Evolutionary conservation across 2,797 vertebrate species (phyloP).

Genomic region (Acestrorhynchus altus): DNA sequence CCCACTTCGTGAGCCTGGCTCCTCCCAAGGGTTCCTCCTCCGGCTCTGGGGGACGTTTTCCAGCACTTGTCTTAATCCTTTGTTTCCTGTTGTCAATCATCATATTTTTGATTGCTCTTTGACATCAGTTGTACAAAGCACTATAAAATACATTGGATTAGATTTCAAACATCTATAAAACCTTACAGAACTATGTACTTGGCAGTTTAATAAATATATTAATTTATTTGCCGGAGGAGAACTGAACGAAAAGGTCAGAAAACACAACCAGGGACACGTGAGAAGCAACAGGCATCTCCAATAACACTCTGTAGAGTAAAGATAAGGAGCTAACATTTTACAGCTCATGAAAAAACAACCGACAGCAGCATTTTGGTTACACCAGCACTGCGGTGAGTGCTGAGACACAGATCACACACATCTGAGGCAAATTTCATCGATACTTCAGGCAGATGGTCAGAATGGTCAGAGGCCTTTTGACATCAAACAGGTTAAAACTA

Average conservation of each 20-base stretch:
- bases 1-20: too few relatives aligned
- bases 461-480: constrained; percentile 12
- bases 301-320: background rate
- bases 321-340: background rate
- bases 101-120: too few relatives aligned
- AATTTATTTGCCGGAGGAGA: background rate
- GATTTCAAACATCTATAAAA: too few relatives aligned
- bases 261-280: background rate
- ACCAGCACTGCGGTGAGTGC: background rate
- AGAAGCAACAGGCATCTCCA: background rate
- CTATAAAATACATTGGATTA: too few relatives aligned
- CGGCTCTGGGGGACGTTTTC: too few relatives aligned
- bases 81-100: too few relatives aligned
- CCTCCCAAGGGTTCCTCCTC: too few relatives aligned
- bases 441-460: constrained; percentile 5
- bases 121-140: too few relatives aligned
- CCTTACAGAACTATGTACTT: too few relatives aligned
- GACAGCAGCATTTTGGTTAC: background rate
- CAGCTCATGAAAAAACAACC: background rate
- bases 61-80: too few relatives aligned
- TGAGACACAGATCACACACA: background rate
- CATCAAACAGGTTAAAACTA: background rate
- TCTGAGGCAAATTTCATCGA: background rate
- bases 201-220: too few relatives aligned
- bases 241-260: background rate